phyloP scores from a whole-genome alignment of 2,888 invertebrate genomes.

The Noctua fimbriata region DNA sequence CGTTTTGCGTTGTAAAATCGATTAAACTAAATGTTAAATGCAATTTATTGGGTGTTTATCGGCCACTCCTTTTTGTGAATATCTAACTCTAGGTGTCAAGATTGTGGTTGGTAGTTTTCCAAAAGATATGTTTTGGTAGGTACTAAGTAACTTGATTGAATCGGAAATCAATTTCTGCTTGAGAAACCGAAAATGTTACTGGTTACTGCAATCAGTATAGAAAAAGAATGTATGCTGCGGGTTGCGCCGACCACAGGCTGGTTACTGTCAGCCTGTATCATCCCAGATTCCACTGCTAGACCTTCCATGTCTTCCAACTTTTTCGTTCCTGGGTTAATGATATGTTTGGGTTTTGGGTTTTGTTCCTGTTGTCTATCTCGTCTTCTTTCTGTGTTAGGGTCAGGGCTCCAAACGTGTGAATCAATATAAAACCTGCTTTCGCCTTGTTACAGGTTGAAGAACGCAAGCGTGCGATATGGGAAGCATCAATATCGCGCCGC shows the following conservation, averaged over 20 bases:
- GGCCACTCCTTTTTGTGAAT: constrained; percentile 54
- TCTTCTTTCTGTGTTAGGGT: neutral
- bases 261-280: neutral
- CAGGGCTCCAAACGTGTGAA: neutral
- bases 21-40: constrained; percentile 48
- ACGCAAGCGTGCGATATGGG: constrained; percentile 96
- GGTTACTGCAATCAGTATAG: neutral
- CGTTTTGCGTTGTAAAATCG: constrained; percentile 46
- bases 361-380: neutral
- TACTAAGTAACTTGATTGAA: constrained; percentile 3
- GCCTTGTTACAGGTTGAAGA: constrained; percentile 93
- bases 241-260: neutral
- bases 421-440: neutral
- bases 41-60: constrained; percentile 60
- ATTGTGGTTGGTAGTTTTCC: constrained; percentile 53
- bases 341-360: neutral
- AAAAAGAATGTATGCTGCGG: neutral
- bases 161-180: neutral
- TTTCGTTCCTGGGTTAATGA: neutral
- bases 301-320: neutral
- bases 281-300: neutral
- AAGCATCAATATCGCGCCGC: constrained; percentile 96
- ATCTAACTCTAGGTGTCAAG: constrained; percentile 35
- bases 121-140: constrained; percentile 23
- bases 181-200: neutral